Percentiles rank a stretch among this genome's conserved stretches.
Evolutionary conservation across 2,113 vertebrate species (phyloP).

Genomic region (Periophthalmus modestus): DNA sequence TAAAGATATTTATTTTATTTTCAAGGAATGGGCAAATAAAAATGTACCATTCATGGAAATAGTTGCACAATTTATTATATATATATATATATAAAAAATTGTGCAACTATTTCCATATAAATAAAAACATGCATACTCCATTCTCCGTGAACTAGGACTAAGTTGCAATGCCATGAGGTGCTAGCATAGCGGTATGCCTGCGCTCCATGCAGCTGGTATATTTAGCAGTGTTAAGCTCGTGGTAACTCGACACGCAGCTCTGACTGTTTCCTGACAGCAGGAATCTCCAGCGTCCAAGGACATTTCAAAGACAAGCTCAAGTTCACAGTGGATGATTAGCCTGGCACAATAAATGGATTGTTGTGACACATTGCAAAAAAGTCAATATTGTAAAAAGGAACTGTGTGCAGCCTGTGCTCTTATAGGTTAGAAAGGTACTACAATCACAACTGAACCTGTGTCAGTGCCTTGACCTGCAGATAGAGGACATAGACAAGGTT

Average conservation of each 20-base stretch:
- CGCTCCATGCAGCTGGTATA: slow-evolving; percentile 53
- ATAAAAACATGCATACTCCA: background rate
- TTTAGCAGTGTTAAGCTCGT: slow-evolving; percentile 61
- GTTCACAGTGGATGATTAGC: background rate
- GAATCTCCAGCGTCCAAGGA: slow-evolving; percentile 28
- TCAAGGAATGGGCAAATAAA: too few relatives aligned
- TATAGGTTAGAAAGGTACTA: too few relatives aligned
- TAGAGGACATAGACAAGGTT: too few relatives aligned
- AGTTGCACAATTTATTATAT: too few relatives aligned
- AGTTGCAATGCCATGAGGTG: slow-evolving; percentile 15
- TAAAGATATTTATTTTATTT: too few relatives aligned
- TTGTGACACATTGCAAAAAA: background rate
- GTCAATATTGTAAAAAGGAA: too few relatives aligned
- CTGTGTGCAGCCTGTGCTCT: too few relatives aligned
- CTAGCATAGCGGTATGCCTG: slow-evolving; percentile 47
- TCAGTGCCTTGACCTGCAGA: too few relatives aligned
- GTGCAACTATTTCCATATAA: too few relatives aligned
- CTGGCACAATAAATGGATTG: background rate
- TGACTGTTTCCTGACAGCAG: slow-evolving; percentile 18
- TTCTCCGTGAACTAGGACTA: background rate
- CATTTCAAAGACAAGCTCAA: slow-evolving; percentile 30
- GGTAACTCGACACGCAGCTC: slow-evolving; percentile 57
- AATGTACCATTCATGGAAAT: too few relatives aligned
- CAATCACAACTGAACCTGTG: too few relatives aligned
- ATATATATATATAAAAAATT: too few relatives aligned